Percentiles rank a stretch among this genome's conserved stretches.
Evolutionary conservation across 2,888 invertebrate species (phyloP).

Genomic region (Pasiphila rectangulata): DNA sequence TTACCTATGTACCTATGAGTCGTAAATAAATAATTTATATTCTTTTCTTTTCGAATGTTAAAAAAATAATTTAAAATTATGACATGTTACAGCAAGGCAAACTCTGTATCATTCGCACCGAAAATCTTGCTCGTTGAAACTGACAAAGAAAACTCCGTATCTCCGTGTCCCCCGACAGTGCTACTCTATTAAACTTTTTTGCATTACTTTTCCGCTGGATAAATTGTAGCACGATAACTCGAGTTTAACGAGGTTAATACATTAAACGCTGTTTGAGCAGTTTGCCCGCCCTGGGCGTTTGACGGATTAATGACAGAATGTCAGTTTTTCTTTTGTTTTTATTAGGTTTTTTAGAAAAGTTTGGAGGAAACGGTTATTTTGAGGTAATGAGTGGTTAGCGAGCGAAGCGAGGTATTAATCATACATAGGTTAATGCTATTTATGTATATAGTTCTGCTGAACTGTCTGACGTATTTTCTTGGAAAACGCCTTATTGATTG

Average conservation of each 20-base stretch:
- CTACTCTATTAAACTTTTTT: slow-evolving; percentile 71
- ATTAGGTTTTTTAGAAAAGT: no score
- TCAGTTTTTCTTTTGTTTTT: slow-evolving; percentile 21
- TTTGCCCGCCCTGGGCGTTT: slow-evolving; percentile 49
- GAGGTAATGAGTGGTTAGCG: no score
- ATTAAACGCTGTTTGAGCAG: slow-evolving; percentile 68
- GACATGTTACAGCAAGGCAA: not conserved
- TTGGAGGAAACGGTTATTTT: no score
- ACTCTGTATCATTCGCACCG: slow-evolving; percentile 2
- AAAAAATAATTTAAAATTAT: no score
- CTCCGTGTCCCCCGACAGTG: slow-evolving; percentile 41
- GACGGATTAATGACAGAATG: slow-evolving; percentile 41
- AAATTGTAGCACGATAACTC: slow-evolving; percentile 73
- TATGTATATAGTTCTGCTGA: no score
- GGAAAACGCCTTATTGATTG: no score
- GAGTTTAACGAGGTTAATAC: slow-evolving; percentile 71
- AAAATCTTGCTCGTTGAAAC: slow-evolving; percentile 17
- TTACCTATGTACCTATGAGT: no score
- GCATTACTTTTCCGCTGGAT: slow-evolving; percentile 60
- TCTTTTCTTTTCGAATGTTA: not conserved
- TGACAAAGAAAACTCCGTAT: slow-evolving; percentile 34
- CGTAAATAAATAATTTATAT: not conserved
- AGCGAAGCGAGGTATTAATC: no score
- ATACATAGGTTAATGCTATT: no score
- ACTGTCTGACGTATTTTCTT: no score